Percentiles rank a stretch among this genome's conserved stretches.
These are phyloP conservation scores for Malurus cyaneus DNA, from an alignment of 2,113 vertebrate species.

Conservation along the genomic window DNA sequence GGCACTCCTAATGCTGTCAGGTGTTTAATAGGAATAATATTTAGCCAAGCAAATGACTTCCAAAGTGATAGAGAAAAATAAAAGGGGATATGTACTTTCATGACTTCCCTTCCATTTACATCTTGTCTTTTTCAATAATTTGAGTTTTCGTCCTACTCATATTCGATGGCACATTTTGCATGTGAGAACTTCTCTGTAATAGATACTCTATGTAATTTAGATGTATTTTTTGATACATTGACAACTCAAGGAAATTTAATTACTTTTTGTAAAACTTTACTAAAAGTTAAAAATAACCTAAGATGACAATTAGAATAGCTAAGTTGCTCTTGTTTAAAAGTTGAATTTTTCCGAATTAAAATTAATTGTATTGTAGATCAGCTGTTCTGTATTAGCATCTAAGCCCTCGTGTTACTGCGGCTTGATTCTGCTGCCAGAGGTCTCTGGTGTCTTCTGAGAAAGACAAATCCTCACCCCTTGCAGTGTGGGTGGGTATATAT, in stretches of 20 bases:
- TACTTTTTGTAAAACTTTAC: neutral
- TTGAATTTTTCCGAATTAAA: neutral
- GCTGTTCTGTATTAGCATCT: neutral
- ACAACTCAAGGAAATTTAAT: neutral
- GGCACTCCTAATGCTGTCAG: neutral
- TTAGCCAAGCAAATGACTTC: conserved; percentile 14
- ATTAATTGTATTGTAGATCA: conserved; percentile 3
- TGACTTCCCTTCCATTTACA: neutral
- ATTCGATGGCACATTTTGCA: neutral
- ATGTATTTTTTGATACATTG: conserved; percentile 6
- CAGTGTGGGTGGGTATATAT: neutral
- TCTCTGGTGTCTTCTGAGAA: neutral
- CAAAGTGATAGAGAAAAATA: neutral
- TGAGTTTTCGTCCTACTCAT: neutral
- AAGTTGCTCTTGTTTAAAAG: neutral
- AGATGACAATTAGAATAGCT: neutral
- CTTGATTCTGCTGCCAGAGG: neutral
- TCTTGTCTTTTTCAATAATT: conserved; percentile 15
- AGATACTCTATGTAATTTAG: conserved; percentile 1
- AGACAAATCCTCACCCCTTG: neutral
- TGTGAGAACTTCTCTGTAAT: neutral
- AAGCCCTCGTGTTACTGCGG: neutral
- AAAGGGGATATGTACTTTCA: neutral
- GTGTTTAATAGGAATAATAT: neutral
- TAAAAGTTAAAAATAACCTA: conserved; percentile 13